Conservation (phyloP, 2,888 invertebrate species). For the Pilophorus perplexus region DNA sequence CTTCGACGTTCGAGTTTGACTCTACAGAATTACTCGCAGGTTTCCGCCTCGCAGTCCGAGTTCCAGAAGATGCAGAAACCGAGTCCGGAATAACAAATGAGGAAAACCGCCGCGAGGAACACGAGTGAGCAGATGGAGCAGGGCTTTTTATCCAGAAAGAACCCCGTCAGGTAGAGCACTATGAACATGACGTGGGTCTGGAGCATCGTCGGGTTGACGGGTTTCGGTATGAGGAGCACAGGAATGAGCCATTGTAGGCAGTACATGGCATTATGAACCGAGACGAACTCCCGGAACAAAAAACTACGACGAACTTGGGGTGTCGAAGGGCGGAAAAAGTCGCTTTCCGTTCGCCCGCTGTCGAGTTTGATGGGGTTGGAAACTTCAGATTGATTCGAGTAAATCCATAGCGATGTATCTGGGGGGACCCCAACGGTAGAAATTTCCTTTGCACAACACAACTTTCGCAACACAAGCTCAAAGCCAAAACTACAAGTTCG, state of each 20-base stretch:
- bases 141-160: conserved; percentile 94
- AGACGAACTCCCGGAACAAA: too few relatives aligned
- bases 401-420: too few relatives aligned
- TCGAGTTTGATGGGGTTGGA: too few relatives aligned
- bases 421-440: too few relatives aligned
- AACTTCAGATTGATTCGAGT: too few relatives aligned
- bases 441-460: too few relatives aligned
- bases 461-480: too few relatives aligned
- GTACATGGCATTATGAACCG: conserved; percentile 70
- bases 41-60: conserved; percentile 65
- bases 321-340: too few relatives aligned
- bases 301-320: too few relatives aligned
- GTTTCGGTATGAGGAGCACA: conserved; percentile 94
- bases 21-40: conserved; percentile 51
- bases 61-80: conserved; percentile 94
- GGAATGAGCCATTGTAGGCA: conserved; percentile 97
- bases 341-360: too few relatives aligned
- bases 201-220: conserved; percentile 91
- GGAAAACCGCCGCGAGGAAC: conserved; percentile 86
- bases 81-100: conserved; percentile 94
- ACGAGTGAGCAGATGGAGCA: conserved; percentile 96
- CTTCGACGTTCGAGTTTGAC: background rate
- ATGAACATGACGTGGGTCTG: conserved; percentile 98
- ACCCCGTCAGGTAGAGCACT: conserved; percentile 91
- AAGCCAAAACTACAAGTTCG: too few relatives aligned